phyloP scores from a whole-genome alignment of 2,888 invertebrate species.

The Platerodrilus igneus region DNA sequence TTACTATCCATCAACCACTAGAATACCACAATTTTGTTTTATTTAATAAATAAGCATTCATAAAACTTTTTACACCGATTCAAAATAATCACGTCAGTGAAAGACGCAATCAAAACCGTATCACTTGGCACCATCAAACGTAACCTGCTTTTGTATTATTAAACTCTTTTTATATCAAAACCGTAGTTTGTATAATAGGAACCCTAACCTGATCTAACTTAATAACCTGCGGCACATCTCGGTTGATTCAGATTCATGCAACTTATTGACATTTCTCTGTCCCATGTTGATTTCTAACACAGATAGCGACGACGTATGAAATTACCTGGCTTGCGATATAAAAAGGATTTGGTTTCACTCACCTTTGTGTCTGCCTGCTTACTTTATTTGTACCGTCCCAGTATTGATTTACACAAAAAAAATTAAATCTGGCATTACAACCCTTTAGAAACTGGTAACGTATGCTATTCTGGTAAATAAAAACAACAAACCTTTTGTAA shows the following conservation, averaged over 20 bases:
- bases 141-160: too few species aligned
- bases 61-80: too few species aligned
- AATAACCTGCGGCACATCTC: conserved; percentile 22
- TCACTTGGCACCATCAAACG: too few species aligned
- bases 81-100: too few species aligned
- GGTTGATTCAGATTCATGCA: conserved; percentile 27
- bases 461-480: too few species aligned
- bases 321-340: conserved; percentile 41
- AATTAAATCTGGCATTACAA: conserved; percentile 15
- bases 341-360: conserved; percentile 47
- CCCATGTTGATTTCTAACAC: conserved; percentile 45
- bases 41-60: too few species aligned
- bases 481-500: too few species aligned
- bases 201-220: conserved; percentile 24
- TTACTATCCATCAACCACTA: too few species aligned
- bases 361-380: conserved; percentile 36
- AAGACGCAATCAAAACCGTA: too few species aligned
- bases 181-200: conserved; percentile 7
- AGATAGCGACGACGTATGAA: conserved; percentile 46
- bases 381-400: too few species aligned
- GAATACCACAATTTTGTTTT: too few species aligned
- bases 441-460: too few species aligned
- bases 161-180: conserved; percentile 15
- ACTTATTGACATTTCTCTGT: conserved; percentile 48
- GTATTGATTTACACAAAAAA: conserved; percentile 16